Evolutionary conservation across 2,113 vertebrate genomes (phyloP).

Genomic region (Rhadina sibilatrix): DNA sequence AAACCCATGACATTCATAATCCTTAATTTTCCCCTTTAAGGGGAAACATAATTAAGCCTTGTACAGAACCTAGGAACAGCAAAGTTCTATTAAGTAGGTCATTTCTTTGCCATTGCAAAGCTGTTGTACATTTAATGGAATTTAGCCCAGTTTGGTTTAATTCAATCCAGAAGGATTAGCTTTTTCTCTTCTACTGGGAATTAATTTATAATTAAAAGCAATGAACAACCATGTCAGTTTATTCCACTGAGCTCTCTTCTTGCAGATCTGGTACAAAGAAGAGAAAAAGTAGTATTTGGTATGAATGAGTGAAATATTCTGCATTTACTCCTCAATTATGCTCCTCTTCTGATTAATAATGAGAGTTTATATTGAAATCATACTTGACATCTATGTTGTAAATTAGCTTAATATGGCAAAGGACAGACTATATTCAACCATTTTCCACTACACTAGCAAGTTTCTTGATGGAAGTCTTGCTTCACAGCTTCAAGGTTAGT

Average conservation of each 20-base stretch:
- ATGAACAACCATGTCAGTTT: background rate
- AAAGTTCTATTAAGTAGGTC: constrained; percentile 50
- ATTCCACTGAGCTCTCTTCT: constrained; percentile 3
- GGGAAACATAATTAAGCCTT: constrained; percentile 53
- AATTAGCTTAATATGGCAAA: background rate
- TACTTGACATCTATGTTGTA: background rate
- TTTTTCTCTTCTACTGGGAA: constrained; percentile 28
- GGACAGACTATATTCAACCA: background rate
- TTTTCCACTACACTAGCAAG: constrained; percentile 18
- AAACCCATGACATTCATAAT: background rate
- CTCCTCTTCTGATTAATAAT: background rate
- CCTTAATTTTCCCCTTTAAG: constrained; percentile 11
- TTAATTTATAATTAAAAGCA: constrained; percentile 62
- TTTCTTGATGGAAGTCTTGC: constrained; percentile 43
- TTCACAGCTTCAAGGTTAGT: constrained; percentile 54
- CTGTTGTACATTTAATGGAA: constrained; percentile 43
- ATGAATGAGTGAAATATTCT: background rate
- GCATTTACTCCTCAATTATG: background rate
- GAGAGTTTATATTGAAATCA: background rate
- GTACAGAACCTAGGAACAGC: constrained; percentile 19
- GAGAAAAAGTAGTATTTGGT: background rate
- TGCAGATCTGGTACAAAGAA: background rate
- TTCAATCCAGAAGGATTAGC: constrained; percentile 38
- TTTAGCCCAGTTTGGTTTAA: constrained; percentile 53
- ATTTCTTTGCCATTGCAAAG: constrained; percentile 42